These are phyloP conservation scores for Anthonomus grandis DNA, from an alignment of 1,140 invertebrate species.

Conservation along the genomic window DNA sequence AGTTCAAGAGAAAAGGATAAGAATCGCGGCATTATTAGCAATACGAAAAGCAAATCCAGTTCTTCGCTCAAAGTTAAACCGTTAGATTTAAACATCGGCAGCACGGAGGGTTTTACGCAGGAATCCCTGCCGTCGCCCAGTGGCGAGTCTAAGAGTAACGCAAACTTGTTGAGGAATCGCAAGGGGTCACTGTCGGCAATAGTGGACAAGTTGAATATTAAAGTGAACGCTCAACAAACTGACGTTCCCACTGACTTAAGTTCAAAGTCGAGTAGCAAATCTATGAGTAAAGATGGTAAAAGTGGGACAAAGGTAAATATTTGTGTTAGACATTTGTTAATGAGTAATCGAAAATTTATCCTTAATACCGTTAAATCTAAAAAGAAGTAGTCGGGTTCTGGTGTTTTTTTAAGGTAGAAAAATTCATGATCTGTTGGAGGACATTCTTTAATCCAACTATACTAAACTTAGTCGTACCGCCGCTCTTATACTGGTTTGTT, in stretches of 20 bases:
- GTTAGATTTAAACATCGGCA: conserved; percentile 55
- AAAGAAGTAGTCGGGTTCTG: too few species aligned
- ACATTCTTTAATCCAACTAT: too few species aligned
- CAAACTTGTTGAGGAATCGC: conserved; percentile 49
- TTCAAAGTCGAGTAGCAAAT: conserved; percentile 38
- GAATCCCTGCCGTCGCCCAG: conserved; percentile 55
- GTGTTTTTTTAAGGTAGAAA: too few species aligned
- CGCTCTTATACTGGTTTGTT: too few species aligned
- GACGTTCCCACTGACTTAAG: conserved; percentile 48
- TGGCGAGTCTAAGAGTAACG: conserved; percentile 47
- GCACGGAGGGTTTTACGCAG: conserved; percentile 12
- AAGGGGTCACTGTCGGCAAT: conserved; percentile 81
- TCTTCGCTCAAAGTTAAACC: conserved; percentile 66
- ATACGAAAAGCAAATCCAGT: conserved; percentile 63
- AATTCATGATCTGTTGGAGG: too few species aligned
- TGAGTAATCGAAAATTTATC: too few species aligned
- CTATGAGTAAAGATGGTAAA: conserved; percentile 7
- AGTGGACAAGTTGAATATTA: conserved; percentile 74
- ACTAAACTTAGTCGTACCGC: too few species aligned
- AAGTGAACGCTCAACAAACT: conserved; percentile 66
- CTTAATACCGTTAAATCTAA: too few species aligned
- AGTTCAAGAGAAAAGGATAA: conserved; percentile 60
- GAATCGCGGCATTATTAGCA: conserved; percentile 51
- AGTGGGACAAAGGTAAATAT: conserved; percentile 17
- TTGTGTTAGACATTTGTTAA: too few species aligned